Evolutionary conservation across 1,140 invertebrate genomes (phyloP).

Genomic region (Cryptotermes secundus): DNA sequence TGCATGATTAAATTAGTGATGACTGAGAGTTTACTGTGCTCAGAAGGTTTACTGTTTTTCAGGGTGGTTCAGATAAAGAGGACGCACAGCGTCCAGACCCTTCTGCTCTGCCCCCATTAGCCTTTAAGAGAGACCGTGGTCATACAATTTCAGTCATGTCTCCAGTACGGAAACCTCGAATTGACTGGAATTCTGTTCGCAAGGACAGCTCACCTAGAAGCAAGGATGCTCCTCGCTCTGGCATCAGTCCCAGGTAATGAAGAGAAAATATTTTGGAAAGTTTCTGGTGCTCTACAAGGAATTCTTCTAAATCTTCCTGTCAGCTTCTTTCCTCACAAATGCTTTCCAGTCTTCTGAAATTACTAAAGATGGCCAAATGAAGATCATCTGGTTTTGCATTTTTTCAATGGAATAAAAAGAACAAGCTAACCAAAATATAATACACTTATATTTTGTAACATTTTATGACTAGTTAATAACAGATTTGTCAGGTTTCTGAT

Average conservation of each 20-base stretch:
- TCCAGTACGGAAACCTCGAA: conserved; percentile 56
- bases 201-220: conserved; percentile 49
- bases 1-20: not conserved
- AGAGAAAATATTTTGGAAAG: too few species aligned
- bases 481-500: too few species aligned
- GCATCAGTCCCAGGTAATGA: conserved; percentile 62
- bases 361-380: too few species aligned
- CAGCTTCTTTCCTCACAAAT: too few species aligned
- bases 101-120: conserved; percentile 49
- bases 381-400: too few species aligned
- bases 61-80: conserved; percentile 19
- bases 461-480: too few species aligned
- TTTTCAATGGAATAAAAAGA: too few species aligned
- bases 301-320: too few species aligned
- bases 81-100: conserved; percentile 38
- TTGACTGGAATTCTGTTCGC: conserved; percentile 41
- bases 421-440: too few species aligned
- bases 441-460: too few species aligned
- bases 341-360: too few species aligned
- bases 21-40: not conserved
- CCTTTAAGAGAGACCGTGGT: conserved; percentile 67
- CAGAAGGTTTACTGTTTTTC: not conserved
- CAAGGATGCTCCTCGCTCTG: conserved; percentile 59
- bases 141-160: conserved; percentile 87
- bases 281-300: too few species aligned